Conservation (phyloP, 2,113 vertebrate species). For the Typhlomys cinereus region DNA sequence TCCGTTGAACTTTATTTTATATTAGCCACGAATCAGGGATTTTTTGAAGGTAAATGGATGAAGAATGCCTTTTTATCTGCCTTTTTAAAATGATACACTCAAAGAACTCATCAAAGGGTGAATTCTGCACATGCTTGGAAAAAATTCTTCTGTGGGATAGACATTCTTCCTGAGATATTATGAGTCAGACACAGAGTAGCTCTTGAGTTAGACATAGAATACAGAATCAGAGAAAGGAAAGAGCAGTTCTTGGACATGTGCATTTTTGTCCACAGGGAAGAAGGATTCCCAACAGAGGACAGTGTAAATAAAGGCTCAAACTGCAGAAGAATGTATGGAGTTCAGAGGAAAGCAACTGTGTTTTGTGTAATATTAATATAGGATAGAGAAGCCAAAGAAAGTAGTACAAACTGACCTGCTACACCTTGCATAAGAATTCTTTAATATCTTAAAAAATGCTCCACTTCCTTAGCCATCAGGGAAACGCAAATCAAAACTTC, state of each 20-base stretch:
- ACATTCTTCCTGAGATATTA: neutral
- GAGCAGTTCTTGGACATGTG: accelerated
- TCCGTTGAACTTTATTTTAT: neutral
- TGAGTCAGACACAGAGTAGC: neutral
- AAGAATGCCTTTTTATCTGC: neutral
- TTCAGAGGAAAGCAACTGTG: neutral
- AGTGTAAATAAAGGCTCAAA: neutral
- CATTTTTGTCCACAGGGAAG: neutral
- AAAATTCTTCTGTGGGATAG: neutral
- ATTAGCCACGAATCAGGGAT: neutral
- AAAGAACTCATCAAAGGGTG: neutral
- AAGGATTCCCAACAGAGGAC: neutral
- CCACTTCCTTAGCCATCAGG: too few species aligned
- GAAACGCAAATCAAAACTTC: too few species aligned
- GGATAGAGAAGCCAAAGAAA: neutral
- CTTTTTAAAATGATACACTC: neutral
- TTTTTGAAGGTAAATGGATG: neutral
- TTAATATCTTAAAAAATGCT: too few species aligned
- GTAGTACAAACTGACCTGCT: accelerated
- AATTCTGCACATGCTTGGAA: neutral
- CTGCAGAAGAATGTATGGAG: neutral
- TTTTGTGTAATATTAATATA: neutral
- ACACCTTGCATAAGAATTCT: too few species aligned
- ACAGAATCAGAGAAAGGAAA: too few species aligned
- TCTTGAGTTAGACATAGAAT: neutral